These are phyloP conservation scores for Mercenaria mercenaria DNA, from an alignment of 1,140 invertebrate genomes.

Conservation along the genomic window DNA sequence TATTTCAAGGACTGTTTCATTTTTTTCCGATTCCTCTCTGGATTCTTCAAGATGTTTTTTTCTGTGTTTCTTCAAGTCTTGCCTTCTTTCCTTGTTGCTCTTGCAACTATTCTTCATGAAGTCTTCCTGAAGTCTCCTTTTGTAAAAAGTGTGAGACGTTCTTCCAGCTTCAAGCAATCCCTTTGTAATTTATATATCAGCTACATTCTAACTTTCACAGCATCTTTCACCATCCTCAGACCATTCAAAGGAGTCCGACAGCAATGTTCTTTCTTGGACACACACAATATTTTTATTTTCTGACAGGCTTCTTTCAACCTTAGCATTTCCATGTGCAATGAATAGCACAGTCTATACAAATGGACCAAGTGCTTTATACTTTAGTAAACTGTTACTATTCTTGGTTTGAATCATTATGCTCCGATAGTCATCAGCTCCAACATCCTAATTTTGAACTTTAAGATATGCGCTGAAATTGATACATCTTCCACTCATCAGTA, in stretches of 20 bases:
- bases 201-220: slow-evolving; percentile 12
- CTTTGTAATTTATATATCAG: background rate
- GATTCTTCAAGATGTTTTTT: background rate
- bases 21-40: background rate
- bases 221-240: slow-evolving; percentile 50
- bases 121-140: background rate
- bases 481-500: slow-evolving; percentile 70
- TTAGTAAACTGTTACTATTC: slow-evolving; percentile 47
- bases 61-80: background rate
- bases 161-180: background rate
- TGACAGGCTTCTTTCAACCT: slow-evolving; percentile 70
- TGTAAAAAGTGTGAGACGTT: background rate
- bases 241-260: slow-evolving; percentile 65
- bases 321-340: slow-evolving; percentile 72
- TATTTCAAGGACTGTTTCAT: background rate
- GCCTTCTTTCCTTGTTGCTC: background rate
- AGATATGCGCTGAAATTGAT: slow-evolving; percentile 41
- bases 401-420: slow-evolving; percentile 54
- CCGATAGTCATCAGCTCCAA: slow-evolving; percentile 71
- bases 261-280: slow-evolving; percentile 56
- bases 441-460: slow-evolving; percentile 35
- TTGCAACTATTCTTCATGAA: background rate
- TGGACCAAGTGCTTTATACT: slow-evolving; percentile 48
- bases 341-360: slow-evolving; percentile 63
- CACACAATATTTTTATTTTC: slow-evolving; percentile 51